Conservation (phyloP, 2,113 vertebrate genomes). For the Oceanodroma tethys region DNA sequence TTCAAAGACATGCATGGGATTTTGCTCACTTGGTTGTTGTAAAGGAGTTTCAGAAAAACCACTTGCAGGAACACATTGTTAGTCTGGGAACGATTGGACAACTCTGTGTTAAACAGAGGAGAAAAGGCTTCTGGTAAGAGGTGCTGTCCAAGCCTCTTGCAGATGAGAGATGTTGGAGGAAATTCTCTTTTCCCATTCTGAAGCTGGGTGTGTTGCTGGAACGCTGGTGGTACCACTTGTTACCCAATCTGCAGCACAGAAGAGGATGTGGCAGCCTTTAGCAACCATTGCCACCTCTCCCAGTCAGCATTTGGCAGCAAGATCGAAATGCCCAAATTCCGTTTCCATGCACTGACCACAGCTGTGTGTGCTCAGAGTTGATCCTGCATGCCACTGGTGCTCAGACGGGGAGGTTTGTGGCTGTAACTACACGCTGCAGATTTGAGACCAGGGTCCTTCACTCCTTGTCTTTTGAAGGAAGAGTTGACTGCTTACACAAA, state of each 20-base stretch:
- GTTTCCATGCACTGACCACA: background rate
- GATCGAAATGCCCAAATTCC: background rate
- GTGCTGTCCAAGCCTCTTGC: background rate
- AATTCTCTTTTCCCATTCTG: background rate
- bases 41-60: background rate
- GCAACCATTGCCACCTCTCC: background rate
- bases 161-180: background rate
- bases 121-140: background rate
- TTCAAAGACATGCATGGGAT: background rate
- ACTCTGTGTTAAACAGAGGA: background rate
- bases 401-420: background rate
- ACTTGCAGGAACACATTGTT: background rate
- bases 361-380: background rate
- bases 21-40: background rate
- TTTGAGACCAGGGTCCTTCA: background rate
- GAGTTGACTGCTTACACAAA: background rate
- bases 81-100: background rate
- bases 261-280: background rate
- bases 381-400: background rate
- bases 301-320: background rate
- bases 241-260: background rate
- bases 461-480: background rate
- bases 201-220: background rate
- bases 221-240: background rate
- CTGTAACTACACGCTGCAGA: background rate